Evolutionary conservation across 1,140 invertebrate genomes (phyloP).

Genomic region (Scaptomyza montana): DNA sequence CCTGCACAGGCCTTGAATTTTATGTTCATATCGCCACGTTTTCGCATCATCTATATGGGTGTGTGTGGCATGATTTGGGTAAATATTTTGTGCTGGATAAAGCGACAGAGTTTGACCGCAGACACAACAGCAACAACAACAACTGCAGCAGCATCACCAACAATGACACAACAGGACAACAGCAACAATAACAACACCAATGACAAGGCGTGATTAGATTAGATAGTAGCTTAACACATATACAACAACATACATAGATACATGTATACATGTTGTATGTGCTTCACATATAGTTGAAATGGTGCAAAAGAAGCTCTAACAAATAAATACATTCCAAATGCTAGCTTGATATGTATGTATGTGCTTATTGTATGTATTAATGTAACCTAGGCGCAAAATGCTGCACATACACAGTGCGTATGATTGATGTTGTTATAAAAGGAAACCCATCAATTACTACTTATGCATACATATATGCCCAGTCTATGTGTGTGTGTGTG

Average conservation of each 20-base stretch:
- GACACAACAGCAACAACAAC: conserved; percentile 11
- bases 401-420: conserved; percentile 65
- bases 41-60: conserved; percentile 89
- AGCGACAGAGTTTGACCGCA: conserved; percentile 84
- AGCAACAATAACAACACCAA: conserved; percentile 9
- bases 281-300: conserved; percentile 37
- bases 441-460: conserved; percentile 79
- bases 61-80: conserved; percentile 90
- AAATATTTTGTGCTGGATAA: conserved; percentile 91
- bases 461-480: conserved; percentile 48
- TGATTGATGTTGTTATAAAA: conserved; percentile 79
- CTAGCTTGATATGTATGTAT: conserved; percentile 3
- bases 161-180: conserved; percentile 17
- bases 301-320: conserved; percentile 43
- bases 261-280: neutral
- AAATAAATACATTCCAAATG: conserved; percentile 64
- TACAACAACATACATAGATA: neutral
- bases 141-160: conserved; percentile 5
- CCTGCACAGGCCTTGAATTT: conserved; percentile 91
- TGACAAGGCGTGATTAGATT: conserved; percentile 36
- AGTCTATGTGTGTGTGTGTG: conserved; percentile 25
- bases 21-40: conserved; percentile 87
- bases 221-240: conserved; percentile 39
- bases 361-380: conserved; percentile 46
- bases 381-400: conserved; percentile 59